Evolutionary conservation across 2,113 vertebrate species (phyloP), one percentile per base, ranked within the genome.

Genomic region (Lucifuga dentata): DNA sequence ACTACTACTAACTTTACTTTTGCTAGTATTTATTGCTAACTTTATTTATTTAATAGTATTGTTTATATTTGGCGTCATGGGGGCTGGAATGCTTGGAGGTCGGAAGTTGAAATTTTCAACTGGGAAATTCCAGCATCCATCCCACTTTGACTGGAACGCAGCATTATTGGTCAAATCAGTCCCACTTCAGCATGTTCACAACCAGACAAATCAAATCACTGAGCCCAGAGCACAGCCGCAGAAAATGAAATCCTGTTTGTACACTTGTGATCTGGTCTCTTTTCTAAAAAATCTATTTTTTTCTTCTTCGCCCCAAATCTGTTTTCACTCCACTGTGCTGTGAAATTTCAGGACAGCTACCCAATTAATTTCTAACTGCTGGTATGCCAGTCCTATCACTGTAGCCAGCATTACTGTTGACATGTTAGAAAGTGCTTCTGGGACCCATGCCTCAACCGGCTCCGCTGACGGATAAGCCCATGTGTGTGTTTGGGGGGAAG

Each of bases 301-400:
- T 26, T 16, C 17, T 16, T 41, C 17, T 21, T 36, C 16, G 21
- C 15, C 46, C 16, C 21, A 45, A 53, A 40, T 65, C 57, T 44
- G 38, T 63, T 33, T 49, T 35, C 59, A 63, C 41, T 64, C 51
- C 35, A 49, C 9, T 57, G 69, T 50, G 51, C 59, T 64, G 69
- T 73, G 60, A 73, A 64, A 73, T 73, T 64, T 50, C 43, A 15
- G 51, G 59, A 64, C 43, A 73, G 60, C 44, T 38, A 64, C 51
- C 33, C 72, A 66, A 76, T 76, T 76, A 52, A 57, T 80, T 67
- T 45, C 32, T 33, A 38, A 52, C 36, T 59, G 41, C 77, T 44
- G 59, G 64, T 53, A 43, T 80, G 77, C 58, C 60, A 51, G 52
- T 67, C 20, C 41, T 40, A 41, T 71, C 45, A 44, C 23, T 33